A percentile compares a stretch with the other conserved stretches of the same genome.
Evolutionary conservation across 2,113 vertebrate species (phyloP).

Genomic region (Anolis sagrei): DNA sequence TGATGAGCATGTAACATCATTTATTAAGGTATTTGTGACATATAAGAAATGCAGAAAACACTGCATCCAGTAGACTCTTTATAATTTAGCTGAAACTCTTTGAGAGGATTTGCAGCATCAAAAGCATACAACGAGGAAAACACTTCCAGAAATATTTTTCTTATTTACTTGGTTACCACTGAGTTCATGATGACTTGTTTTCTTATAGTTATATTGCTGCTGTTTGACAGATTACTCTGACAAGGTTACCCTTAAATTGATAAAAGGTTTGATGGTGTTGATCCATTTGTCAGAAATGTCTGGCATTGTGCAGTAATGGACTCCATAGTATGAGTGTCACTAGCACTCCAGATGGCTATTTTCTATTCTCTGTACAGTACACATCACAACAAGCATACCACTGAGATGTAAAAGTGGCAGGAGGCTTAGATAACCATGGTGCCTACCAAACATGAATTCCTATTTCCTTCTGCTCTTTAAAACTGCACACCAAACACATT

Average conservation of each 20-base stretch:
- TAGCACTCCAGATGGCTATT: slow-evolving; percentile 49
- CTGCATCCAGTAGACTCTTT: slow-evolving; percentile 41
- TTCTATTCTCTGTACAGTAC: not conserved
- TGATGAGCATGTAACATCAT: not conserved
- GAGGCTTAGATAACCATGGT: slow-evolving; percentile 22
- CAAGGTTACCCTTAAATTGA: slow-evolving; percentile 80
- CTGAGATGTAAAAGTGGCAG: slow-evolving; percentile 24
- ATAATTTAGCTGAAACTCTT: slow-evolving; percentile 50
- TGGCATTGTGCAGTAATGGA: slow-evolving; percentile 67
- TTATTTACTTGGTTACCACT: slow-evolving; percentile 68
- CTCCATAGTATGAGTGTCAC: slow-evolving; percentile 55
- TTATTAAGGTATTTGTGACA: slow-evolving; percentile 9
- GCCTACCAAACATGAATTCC: not conserved
- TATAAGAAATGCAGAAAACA: slow-evolving; percentile 15
- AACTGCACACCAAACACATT: slow-evolving; percentile 3
- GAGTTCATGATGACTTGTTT: slow-evolving; percentile 74
- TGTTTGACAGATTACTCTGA: slow-evolving; percentile 78
- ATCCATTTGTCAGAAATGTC: slow-evolving; percentile 80
- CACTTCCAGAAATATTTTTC: slow-evolving; percentile 52
- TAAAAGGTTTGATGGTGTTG: slow-evolving; percentile 79
- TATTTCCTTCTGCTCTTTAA: not conserved
- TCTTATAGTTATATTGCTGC: slow-evolving; percentile 70
- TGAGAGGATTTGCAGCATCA: slow-evolving; percentile 54
- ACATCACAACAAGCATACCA: not conserved
- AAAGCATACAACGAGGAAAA: slow-evolving; percentile 56